Conservation (phyloP, 2,888 invertebrate genomes). For the Adelognathus sp. region DNA sequence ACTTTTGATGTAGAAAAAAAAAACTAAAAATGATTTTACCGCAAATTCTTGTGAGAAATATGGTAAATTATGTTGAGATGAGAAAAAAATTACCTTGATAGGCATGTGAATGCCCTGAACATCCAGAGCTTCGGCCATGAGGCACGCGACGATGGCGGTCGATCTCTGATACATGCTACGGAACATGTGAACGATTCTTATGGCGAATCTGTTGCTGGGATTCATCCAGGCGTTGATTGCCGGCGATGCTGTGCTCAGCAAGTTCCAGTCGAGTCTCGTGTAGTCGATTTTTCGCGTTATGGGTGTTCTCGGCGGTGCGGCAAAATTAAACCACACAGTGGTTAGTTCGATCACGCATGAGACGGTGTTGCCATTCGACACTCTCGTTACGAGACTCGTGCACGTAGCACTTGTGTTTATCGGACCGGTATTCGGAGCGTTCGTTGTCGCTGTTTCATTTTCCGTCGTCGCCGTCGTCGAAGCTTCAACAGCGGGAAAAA, state of each 20-base stretch:
- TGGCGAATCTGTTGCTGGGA: conserved; percentile 94
- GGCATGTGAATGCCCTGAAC: conserved; percentile 92
- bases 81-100: conserved; percentile 84
- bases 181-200: conserved; percentile 91
- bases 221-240: conserved; percentile 99
- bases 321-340: conserved; percentile 98
- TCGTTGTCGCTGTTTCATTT: conserved; percentile 64
- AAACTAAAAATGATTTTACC: no score
- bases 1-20: no score
- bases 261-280: conserved; percentile 97
- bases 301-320: conserved; percentile 96
- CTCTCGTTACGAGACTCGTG: conserved; percentile 81
- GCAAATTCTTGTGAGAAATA: not conserved
- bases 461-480: conserved; percentile 61
- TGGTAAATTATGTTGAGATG: not conserved
- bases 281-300: conserved; percentile 97
- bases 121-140: conserved; percentile 97
- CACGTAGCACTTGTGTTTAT: conserved; percentile 70
- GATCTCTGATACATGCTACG: conserved; percentile 90
- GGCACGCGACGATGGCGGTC: conserved; percentile 94
- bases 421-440: conserved; percentile 78
- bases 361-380: conserved; percentile 88
- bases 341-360: conserved; percentile 94
- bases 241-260: conserved; percentile 96
- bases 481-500: no score